Base-by-base conservation (phyloP, 2,888 invertebrate genomes). In the Choristoneura rosaceana region DNA sequence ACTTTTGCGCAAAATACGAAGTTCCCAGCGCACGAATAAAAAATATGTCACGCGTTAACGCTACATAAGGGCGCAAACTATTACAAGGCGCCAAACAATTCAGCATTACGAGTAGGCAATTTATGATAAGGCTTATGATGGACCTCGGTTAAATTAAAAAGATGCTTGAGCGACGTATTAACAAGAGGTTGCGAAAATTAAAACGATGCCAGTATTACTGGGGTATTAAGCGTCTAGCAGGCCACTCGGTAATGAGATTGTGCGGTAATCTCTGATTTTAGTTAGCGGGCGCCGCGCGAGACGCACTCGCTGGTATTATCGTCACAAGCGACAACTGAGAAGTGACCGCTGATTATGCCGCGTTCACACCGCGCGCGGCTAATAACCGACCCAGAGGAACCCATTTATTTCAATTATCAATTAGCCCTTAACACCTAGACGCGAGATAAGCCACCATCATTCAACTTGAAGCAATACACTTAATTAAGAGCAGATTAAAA, bases 371-470 rank as follows among this genome's bases (percentile, higher is more conserved):
- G 81, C 80, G 81, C 81, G 77, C 80, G 76, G 85, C 88, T 90
- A 88, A 89, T 90, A 89, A 87, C 84, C 81, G 78, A 74, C 76
- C 77, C 81, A 84, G 85, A 86, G 84, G 81, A 84, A 82, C 84
- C 80, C 86, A 90, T 91, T 90, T 79, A 83, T 83, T 81, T 85
- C 84, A 84, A 89, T 89, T 89, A 91, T 90, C 90, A 92, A 90
- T 93, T 90, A 91, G 90, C 86, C 83, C 84, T 88, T 85, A 89
- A 90, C 92, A 90, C 91, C 89, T 89, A 87, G 84, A 85, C 82
- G 78, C 76, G 74, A 82, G 90, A 91, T 91, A 90, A 87, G 79
- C 76, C 76, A 76, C 79, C 81, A 80, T 84, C 83, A 86, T 84
- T 87, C 83, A 80, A 79, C 77, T 77, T 76, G 82, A 85, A 82